Evolutionary conservation across 2,888 invertebrate genomes (phyloP), one percentile per base, ranked within the genome.

Genomic region (Notodonta ziczac): DNA sequence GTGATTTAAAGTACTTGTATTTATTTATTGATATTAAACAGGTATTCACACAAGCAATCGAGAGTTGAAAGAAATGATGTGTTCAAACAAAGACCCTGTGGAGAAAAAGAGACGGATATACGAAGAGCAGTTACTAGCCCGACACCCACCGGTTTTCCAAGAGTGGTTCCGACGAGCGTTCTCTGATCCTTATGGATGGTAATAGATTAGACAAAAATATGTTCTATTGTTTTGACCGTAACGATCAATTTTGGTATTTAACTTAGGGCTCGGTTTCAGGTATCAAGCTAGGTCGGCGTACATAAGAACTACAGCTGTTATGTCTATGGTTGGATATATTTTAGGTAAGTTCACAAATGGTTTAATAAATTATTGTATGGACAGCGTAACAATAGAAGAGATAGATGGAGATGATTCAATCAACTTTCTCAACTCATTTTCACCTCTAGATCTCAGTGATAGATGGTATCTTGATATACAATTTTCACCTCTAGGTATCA

Each of bases 301-400:
- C 83, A 97, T 97, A 58, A 95, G 98, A 70, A 99, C 99, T 0
- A 96, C 97, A 3, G 99, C 99, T 12, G 99, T 99, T 0, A 99
- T 99, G 97, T 99, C 98, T 0, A 98, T 99, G 95, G 97, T 98
- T 63, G 98, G 99, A 57, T 98, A 98, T 81, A 97, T 98, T 76
- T 94, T 99, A 60, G 95, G 95, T 93, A 74, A 73, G 75, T 64
- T 32, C 1, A 42, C 10, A 10, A 4, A 10, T 42, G 10, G 9
- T 10, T 42, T 10, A 4, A 42, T 10, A 9, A 9, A 24, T 51
- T 32, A 8, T 51, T 24, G 16, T 51, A 51, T 4, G 16, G 24
- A 24, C 12, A 50, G n/a, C 16, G n/a, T 50, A 8, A 50, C 14
- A 10, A 10, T 4, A 12, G 8, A 8, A 5, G 5, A 12, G 24